Evolutionary conservation across 2,888 invertebrate genomes (phyloP).

Genomic region (Parochlus steinenii): DNA sequence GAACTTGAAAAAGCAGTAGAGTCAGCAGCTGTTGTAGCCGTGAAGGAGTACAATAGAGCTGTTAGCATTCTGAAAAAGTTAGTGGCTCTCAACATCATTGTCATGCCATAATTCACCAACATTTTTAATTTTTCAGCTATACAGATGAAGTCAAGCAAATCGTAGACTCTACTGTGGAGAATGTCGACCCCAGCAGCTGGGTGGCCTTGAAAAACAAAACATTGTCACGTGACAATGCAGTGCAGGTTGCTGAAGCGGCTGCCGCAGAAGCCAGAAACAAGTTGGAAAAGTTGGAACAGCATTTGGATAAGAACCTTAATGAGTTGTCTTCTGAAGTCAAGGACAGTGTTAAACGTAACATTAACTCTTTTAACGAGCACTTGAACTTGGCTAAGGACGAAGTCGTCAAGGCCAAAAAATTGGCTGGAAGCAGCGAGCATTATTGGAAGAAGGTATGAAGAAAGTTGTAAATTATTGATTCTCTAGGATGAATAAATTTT

Average conservation of each 20-base stretch:
- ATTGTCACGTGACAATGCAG: conserved; percentile 36
- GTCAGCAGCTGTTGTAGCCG: conserved; percentile 40
- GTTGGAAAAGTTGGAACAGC: conserved; percentile 26
- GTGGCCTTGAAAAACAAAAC: conserved; percentile 39
- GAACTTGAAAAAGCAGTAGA: conserved; percentile 41
- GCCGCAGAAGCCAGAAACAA: conserved; percentile 39
- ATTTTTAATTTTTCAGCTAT: conserved; percentile 24
- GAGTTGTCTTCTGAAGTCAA: conserved; percentile 28
- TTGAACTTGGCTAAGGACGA: conserved; percentile 40
- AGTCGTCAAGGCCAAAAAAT: conserved; percentile 38
- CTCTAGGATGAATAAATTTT: conserved; percentile 21
- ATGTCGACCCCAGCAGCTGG: conserved; percentile 39
- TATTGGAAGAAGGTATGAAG: conserved; percentile 62
- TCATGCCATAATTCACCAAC: conserved; percentile 20
- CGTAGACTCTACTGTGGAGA: conserved; percentile 44
- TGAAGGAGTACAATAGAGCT: conserved; percentile 49
- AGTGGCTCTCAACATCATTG: conserved; percentile 20
- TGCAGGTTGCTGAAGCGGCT: conserved; percentile 40
- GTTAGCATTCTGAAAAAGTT: conserved; percentile 35
- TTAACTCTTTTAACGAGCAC: conserved; percentile 38
- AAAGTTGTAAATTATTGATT: conserved; percentile 21
- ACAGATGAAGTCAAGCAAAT: conserved; percentile 34
- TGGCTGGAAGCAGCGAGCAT: conserved; percentile 49
- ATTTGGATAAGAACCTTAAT: conserved; percentile 22
- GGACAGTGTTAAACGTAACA: conserved; percentile 36